Conservation (phyloP, 92 coral and sea anemone genomes). For the Pocillopora meandrina region DNA sequence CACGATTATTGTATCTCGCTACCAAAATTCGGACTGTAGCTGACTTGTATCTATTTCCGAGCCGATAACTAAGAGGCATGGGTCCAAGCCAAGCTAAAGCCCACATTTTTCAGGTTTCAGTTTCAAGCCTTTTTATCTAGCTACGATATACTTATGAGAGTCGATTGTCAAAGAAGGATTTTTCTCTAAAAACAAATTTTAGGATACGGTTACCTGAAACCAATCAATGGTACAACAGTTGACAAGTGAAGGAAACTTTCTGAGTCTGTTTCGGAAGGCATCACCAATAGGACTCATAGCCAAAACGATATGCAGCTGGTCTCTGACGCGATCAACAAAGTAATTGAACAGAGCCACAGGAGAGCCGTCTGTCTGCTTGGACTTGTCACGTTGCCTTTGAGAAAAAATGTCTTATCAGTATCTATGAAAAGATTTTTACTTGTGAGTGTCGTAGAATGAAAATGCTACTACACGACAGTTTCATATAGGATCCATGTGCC, state of each 20-base stretch:
- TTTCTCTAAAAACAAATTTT: too few relatives aligned
- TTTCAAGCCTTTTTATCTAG: too few relatives aligned
- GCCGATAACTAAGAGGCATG: too few relatives aligned
- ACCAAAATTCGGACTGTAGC: too few relatives aligned
- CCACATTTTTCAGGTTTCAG: too few relatives aligned
- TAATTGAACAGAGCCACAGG: constrained; percentile 98
- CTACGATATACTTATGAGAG: too few relatives aligned
- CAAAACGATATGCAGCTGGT: constrained; percentile 96
- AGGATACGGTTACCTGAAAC: constrained; percentile 82
- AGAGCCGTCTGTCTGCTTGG: constrained; percentile 98
- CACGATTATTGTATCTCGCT: too few relatives aligned
- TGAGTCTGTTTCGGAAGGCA: constrained; percentile 94
- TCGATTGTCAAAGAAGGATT: too few relatives aligned
- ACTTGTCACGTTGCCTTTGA: constrained; percentile 95
- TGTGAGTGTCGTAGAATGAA: too few relatives aligned
- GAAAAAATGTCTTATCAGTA: background rate
- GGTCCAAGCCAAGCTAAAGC: too few relatives aligned
- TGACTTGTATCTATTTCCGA: too few relatives aligned
- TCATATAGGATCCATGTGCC: background rate
- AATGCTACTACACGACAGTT: background rate
- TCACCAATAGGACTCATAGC: constrained; percentile 99
- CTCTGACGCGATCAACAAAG: constrained; percentile 95
- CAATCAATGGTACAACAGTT: constrained; percentile 99
- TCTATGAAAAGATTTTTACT: too few relatives aligned
- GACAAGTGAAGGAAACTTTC: constrained; percentile 97